Evolutionary conservation across 2,888 invertebrate genomes (phyloP), one percentile per base, ranked within the genome.

Genomic region (Phortica magna): DNA sequence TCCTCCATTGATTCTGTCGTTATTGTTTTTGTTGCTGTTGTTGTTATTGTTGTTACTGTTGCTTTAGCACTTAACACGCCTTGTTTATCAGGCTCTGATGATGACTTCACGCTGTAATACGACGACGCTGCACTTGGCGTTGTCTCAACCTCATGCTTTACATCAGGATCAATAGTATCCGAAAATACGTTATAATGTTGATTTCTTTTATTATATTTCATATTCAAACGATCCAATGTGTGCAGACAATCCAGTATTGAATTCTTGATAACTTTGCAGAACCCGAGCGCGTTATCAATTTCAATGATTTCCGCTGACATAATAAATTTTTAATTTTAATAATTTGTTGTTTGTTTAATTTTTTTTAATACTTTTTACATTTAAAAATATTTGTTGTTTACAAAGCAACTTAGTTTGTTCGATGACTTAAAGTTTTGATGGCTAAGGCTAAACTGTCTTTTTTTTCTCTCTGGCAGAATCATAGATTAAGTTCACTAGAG

Each of bases 271-370:
- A 67, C 9, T n/a, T 39, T n/a, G 19, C 67, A 67, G 39, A 41
- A 17, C 17, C 14, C 17, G 14, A 67, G n/a, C 41, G 67, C 67
- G 7, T 39, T 14, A 67, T 67, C 67, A n/a, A 67, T 67, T 39
- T 17, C 39, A 57, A 17, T 57, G 57, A 48, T 57, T 57, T 57
- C 57, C n/a, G 9, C 1, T 12, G 48, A 12, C 48, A 48, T 48
- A 31, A 31, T 3, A 31, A 31, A 2, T 31, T 31, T 31, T 31
- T 1, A 6, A 6, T 48, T 2, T 48, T 12, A 48, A 12, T 9
- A 48, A 2, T 12, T 48, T 48, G 1, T 14, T 2, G 2, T 1
- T 12, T 3, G 5, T 48, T 1, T 48, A 43, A 7, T 14, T 48
- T 48, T 48, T 9, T 48, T 14, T 48, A 48, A 31, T 31, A 31